These are phyloP conservation scores for Apis mellifera DNA, from an alignment of 1,140 invertebrate genomes.

Conservation along the genomic window Amel_HAv3.1 CM009943.2:7405001-7405500, in stretches of 20 bases:
- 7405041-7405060: not conserved
- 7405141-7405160: not conserved
- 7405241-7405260: constrained; percentile 13
- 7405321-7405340: not conserved
- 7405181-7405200: not conserved
- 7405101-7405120: constrained; percentile 32
- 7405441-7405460: constrained; percentile 1
- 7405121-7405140: constrained; percentile 1
- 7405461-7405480: not conserved
- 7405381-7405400: not conserved
- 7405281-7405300: not conserved
- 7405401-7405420: not conserved
- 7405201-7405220: not conserved
- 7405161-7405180: not conserved
- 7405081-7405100: not conserved
- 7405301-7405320: not conserved
- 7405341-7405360: not conserved
- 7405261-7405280: not conserved
- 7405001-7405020: not conserved
- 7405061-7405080: constrained; percentile 37
- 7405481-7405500: not conserved
- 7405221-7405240: constrained; percentile 39
- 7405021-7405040: not conserved
- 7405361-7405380: not conserved
- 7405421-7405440: not conserved